phyloP scores from a whole-genome alignment of 2,113 vertebrate species.

The Lagopus leucura region DNA sequence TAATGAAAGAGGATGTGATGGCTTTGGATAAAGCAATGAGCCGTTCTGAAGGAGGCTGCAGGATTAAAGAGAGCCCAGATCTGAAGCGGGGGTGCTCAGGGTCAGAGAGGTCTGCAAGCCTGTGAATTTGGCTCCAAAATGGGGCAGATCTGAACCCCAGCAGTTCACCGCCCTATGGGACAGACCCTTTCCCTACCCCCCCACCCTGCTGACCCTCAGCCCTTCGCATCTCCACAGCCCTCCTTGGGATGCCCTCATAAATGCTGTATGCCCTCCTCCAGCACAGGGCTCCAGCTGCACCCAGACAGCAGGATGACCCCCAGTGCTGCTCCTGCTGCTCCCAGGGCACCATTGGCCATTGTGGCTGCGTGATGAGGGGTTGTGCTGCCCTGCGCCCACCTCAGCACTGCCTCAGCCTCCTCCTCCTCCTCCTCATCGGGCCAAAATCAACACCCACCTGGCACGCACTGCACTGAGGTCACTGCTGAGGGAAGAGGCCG shows the following conservation, averaged over 20 bases:
- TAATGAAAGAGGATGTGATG: background rate
- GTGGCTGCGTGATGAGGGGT: background rate
- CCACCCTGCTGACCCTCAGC: background rate
- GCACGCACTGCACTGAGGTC: conserved; percentile 18
- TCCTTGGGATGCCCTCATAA: background rate
- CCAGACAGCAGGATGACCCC: background rate
- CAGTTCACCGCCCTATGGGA: background rate
- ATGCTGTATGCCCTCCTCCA: no score
- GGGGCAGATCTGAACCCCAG: no score
- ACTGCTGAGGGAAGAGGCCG: conserved; percentile 14
- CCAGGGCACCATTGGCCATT: no score
- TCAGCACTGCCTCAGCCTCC: background rate
- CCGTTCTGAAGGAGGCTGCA: background rate
- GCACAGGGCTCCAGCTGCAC: no score
- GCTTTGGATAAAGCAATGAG: background rate
- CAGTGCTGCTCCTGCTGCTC: no score
- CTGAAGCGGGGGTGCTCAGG: background rate
- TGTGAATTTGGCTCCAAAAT: background rate
- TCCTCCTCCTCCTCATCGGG: background rate
- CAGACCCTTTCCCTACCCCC: background rate
- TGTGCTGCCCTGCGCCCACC: rapidly evolving
- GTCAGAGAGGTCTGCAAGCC: background rate
- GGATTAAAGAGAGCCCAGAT: background rate
- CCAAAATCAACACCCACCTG: conserved; percentile 61
- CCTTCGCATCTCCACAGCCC: background rate